Base-by-base conservation (phyloP, 2,113 vertebrate species). In the Stegastes partitus region DNA sequence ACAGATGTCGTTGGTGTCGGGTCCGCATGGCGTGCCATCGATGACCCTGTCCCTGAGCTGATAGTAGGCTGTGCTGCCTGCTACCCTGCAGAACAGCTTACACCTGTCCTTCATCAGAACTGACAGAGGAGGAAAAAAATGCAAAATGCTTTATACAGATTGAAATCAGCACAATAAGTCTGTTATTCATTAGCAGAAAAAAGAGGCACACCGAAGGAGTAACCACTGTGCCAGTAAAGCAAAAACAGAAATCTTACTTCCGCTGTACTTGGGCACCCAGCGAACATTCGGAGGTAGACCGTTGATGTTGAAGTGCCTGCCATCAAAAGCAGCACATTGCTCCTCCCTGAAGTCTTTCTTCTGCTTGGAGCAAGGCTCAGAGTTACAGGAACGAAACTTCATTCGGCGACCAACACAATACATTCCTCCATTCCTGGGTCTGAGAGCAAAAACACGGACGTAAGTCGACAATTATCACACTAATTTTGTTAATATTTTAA, bases 351-450 rank as follows among this genome's bases (percentile, higher is more conserved):
- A 99, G 91, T 99, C 98, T 51, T 93, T 95, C 90, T 95, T 97
- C 92, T 97, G 95, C 88, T 96, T 97, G 0, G 94, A 95, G 93
- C 98, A 99, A 0, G 97, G 96, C 56, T 99, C 97, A 0, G 96
- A 97, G 94, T 97, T 99, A 87, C 98, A 99, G 69, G 98, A 99
- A 73, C 98, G 98, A 69, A 99, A 99, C 91, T 98, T 99, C 98
- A 98, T 99, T 74, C 97, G 94, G 2, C 98, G 97, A 2, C 98
- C 98, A 39, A 98, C 95, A 0, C 98, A 99, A 90, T 99, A 99
- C 74, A 95, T 96, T 3, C 98, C 98, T 76, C 98, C 97, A 0
- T 97, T 97, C 91, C 92, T 96, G 15, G 98, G 98, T 74, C 98
- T 99, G 91, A 34, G 77, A 49, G 74, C 76, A 72, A 39, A 67